Percentiles rank a stretch among this genome's conserved stretches.
Conservation (phyloP, 2,888 invertebrate species). For the Morpho helenor region DNA sequence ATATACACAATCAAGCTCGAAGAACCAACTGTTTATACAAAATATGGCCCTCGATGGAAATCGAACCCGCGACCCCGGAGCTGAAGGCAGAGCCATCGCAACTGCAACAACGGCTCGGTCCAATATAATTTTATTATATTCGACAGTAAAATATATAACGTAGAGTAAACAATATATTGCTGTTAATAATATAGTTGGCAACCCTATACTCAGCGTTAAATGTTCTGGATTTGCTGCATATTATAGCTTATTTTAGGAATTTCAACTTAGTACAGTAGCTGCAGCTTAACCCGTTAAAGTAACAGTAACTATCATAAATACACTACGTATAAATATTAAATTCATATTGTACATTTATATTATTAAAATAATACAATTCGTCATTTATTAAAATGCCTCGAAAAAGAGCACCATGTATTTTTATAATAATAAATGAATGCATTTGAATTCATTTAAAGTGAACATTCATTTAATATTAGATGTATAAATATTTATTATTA, state of each 20-base stretch:
- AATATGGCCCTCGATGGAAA: too few relatives aligned
- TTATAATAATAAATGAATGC: background rate
- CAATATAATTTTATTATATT: too few relatives aligned
- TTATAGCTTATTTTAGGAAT: background rate
- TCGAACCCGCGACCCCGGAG: too few relatives aligned
- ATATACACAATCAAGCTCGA: too few relatives aligned
- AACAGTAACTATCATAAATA: background rate
- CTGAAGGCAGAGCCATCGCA: too few relatives aligned
- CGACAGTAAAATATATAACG: too few relatives aligned
- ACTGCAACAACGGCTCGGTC: too few relatives aligned
- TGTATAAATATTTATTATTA: conserved; percentile 4
- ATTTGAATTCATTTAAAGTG: conserved; percentile 13
- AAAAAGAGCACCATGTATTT: conserved; percentile 45
- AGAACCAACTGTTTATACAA: too few relatives aligned
- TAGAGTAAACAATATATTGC: too few relatives aligned
- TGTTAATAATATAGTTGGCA: too few relatives aligned
- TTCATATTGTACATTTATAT: background rate
- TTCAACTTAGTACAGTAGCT: background rate
- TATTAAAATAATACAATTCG: background rate
- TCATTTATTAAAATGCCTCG: conserved; percentile 31
- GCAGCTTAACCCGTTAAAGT: conserved; percentile 1
- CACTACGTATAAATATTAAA: background rate
- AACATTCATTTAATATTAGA: conserved; percentile 4
- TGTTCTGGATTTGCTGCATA: conserved; percentile 1
- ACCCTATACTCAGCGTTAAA: background rate